Conservation (phyloP, 2,113 vertebrate species). For the Xiphophorus couchianus region DNA sequence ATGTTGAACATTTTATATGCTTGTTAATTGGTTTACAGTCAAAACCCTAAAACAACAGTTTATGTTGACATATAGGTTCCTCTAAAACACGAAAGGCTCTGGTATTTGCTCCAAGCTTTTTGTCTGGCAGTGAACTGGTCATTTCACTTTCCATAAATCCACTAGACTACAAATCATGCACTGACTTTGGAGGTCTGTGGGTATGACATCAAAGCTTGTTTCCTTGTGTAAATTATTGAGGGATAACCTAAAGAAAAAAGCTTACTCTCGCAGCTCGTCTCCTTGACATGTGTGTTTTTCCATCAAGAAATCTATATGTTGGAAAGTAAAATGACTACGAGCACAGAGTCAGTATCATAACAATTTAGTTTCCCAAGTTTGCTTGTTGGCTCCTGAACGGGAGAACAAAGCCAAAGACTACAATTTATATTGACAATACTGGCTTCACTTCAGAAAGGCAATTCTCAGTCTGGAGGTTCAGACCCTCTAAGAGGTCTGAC, state of each 20-base stretch:
- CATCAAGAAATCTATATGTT: constrained; percentile 11
- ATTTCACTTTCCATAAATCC: constrained; percentile 52
- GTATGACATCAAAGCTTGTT: constrained; percentile 27
- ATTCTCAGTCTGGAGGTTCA: neutral
- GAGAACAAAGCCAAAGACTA: constrained; percentile 9
- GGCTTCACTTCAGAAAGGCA: neutral
- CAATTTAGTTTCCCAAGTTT: constrained; percentile 1
- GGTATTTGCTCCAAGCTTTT: constrained; percentile 14
- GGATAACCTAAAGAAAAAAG: constrained; percentile 7
- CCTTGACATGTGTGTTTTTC: constrained; percentile 10
- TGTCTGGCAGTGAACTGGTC: constrained; percentile 23
- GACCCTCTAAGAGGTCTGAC: constrained; percentile 2
- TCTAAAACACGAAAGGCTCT: constrained; percentile 12
- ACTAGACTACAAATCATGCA: constrained; percentile 25
- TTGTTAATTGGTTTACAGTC: constrained; percentile 13
- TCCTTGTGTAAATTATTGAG: constrained; percentile 8
- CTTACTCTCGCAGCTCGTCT: constrained; percentile 1
- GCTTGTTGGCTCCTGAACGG: neutral
- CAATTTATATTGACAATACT: constrained; percentile 14
- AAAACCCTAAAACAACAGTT: constrained; percentile 35
- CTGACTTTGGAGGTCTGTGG: constrained; percentile 5
- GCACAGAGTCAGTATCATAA: neutral
- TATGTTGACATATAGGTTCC: constrained; percentile 43
- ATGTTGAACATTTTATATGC: constrained; percentile 20
- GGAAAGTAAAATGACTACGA: neutral